Evolutionary conservation across 2,113 vertebrate genomes (phyloP).

Genomic region (Asarcornis scutulata): DNA sequence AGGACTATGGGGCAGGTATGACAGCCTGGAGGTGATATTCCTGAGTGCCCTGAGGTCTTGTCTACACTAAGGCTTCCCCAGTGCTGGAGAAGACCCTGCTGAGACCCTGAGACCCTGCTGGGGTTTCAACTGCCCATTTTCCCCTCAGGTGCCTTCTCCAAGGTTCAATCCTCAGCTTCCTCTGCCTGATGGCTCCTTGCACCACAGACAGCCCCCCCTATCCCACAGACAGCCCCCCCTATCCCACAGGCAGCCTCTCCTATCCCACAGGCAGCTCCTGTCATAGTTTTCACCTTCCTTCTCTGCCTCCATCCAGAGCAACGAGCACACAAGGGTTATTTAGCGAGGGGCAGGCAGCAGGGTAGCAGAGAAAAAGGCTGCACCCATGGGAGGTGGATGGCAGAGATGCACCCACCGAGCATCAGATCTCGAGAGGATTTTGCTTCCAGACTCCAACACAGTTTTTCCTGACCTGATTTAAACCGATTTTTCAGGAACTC

Average conservation of each 20-base stretch:
- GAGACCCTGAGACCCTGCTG: neutral
- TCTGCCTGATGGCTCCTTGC: neutral
- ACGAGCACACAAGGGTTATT: neutral
- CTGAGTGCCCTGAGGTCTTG: neutral
- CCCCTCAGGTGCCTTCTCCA: neutral
- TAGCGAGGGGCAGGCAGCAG: neutral
- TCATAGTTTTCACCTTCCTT: neutral
- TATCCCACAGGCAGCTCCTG: neutral
- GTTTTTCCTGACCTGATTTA: neutral
- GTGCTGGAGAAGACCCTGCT: neutral
- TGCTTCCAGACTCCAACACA: neutral
- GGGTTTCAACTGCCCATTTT: neutral
- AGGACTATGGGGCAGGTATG: neutral
- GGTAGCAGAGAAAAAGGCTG: neutral
- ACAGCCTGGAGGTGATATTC: neutral
- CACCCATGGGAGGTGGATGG: neutral
- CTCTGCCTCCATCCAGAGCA: neutral
- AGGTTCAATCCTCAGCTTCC: neutral
- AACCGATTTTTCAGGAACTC: conserved; percentile 38
- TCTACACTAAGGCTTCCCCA: neutral
- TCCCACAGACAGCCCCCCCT: neutral
- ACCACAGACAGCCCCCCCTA: neutral
- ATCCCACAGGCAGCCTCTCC: neutral
- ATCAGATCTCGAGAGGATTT: neutral
- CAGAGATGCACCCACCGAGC: neutral